Evolutionary conservation across 2,797 vertebrate genomes (phyloP), one percentile per base, ranked within the genome.

Genomic region (Rhyacichthys aspro): DNA sequence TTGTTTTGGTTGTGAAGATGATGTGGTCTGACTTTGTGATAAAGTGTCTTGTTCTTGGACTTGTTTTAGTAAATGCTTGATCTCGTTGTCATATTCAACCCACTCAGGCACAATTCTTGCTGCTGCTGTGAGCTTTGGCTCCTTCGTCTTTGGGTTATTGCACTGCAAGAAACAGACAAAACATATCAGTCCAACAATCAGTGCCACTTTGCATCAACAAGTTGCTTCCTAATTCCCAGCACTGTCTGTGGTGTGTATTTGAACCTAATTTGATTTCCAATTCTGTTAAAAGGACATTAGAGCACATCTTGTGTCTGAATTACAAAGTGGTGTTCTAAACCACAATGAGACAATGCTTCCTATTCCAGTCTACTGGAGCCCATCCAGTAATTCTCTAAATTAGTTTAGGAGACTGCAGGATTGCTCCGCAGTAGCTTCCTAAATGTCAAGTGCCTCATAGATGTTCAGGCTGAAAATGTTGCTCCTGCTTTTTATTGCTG

Each of bases 121-220:
- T 3, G 98, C 97, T 3, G 96, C 97, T 55, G 92, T 89, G 39
- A 99, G 76, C 84, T 99, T 99, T 33, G 97, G 96, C 84, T 99
- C 97, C 84, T 99, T 99, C 63, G 98, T 99, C 78, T 94, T 95
- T n/a, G 98, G 98, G 82, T 99, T 99, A 86, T 99, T 98, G 82
- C 98, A 99, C 98, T 99, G 81, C 33, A 59, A 72, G 63, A 69
- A 70, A 44, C 56, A 76, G 63, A 79, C 49, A 69, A 32, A 65
- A 60, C 71, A 53, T 59, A 79, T 83, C 64, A 70, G 16, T 73
- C 67, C 54, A 10, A 1, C 55, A 50, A 49, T 63, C 69, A 54
- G 50, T n/a, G 65, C 57, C 62, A 62, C 80, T 78, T 71, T 59
- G 67, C 54, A 72, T 55, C 67, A 70, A 72, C 78, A 49, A 79